Conservation (phyloP, 1,140 invertebrate species). For the Brachionus plicatilis region DNA sequence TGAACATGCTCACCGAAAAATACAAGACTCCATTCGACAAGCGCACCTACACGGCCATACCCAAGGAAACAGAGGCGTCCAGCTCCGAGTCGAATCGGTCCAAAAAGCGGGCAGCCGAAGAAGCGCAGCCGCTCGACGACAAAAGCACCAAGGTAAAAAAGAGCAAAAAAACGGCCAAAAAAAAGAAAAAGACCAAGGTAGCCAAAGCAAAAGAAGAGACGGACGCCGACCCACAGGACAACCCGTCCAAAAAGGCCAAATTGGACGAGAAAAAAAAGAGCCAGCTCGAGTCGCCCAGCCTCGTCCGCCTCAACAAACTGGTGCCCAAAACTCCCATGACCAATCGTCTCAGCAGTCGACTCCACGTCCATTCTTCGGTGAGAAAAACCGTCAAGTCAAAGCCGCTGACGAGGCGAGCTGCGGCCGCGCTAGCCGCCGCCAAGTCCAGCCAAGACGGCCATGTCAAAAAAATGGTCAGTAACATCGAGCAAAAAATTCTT, state of each 20-base stretch:
- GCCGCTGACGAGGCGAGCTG: neutral
- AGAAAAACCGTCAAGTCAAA: constrained; percentile 7
- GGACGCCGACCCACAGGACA: neutral
- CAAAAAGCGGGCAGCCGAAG: neutral
- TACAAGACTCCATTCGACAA: neutral
- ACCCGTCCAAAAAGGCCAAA: neutral
- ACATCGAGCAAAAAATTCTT: neutral
- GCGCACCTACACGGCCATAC: neutral
- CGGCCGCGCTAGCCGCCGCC: neutral
- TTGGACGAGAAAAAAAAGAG: neutral
- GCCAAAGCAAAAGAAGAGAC: neutral
- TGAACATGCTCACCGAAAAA: neutral
- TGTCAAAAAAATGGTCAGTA: neutral
- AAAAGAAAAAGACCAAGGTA: neutral
- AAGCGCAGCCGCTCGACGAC: neutral
- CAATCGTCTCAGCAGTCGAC: neutral
- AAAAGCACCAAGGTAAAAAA: neutral
- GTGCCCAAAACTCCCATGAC: constrained; percentile 12
- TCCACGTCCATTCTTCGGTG: neutral
- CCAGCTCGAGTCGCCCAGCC: neutral
- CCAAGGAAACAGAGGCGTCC: neutral
- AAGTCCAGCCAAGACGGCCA: neutral
- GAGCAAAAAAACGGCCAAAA: neutral
- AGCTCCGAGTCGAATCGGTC: neutral
- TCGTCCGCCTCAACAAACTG: neutral